phyloP scores from a whole-genome alignment of 2,113 vertebrate species.

The Struthio camelus region DNA sequence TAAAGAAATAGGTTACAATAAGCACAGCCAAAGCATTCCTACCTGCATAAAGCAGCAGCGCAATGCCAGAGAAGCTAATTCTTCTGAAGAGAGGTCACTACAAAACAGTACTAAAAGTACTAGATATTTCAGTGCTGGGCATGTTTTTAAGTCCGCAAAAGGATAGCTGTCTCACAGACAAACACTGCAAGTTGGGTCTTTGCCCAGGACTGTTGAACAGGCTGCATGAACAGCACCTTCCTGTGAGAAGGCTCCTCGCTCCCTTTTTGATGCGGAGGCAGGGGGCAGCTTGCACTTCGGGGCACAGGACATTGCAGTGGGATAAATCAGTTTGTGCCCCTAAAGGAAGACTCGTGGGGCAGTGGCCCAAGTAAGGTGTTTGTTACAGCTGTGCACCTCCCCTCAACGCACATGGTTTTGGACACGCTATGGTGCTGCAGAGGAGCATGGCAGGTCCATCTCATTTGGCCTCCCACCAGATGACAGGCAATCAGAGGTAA shows the following conservation, averaged over 20 bases:
- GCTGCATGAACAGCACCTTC: neutral
- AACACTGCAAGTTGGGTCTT: neutral
- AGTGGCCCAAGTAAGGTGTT: neutral
- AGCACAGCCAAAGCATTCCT: neutral
- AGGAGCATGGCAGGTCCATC: neutral
- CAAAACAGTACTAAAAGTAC: neutral
- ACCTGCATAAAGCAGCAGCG: neutral
- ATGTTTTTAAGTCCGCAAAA: constrained; percentile 32
- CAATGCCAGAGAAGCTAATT: neutral
- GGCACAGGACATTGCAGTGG: neutral
- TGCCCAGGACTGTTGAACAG: neutral
- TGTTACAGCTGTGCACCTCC: neutral
- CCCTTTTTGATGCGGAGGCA: neutral
- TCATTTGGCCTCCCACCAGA: neutral
- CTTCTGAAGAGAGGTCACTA: neutral
- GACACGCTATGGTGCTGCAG: neutral
- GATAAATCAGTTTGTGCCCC: neutral
- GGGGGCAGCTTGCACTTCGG: neutral
- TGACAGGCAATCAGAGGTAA: neutral
- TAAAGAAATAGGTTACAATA: neutral
- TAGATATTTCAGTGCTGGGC: neutral
- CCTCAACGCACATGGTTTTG: too few relatives aligned
- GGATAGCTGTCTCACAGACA: neutral
- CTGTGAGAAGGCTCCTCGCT: neutral
- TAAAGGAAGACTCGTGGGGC: neutral